These are phyloP conservation scores for Invenusta paracnida DNA, from an alignment of 2,888 invertebrate species.

Conservation along the genomic window DNA sequence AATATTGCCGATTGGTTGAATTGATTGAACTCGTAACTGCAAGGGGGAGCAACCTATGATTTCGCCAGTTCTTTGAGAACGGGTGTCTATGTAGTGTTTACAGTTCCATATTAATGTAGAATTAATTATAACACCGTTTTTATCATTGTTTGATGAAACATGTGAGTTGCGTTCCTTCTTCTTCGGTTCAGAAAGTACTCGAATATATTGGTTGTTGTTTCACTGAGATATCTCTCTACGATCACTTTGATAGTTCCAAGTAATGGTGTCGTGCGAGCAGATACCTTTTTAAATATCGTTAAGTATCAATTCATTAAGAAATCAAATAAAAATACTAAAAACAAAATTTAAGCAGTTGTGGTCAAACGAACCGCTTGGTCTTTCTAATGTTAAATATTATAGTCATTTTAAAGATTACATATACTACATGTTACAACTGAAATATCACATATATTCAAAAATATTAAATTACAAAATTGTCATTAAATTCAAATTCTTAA, in stretches of 20 bases:
- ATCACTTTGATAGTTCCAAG: neutral
- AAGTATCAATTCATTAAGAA: no score
- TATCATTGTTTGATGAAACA: neutral
- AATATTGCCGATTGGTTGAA: neutral
- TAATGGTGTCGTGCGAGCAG: neutral
- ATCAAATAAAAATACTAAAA: no score
- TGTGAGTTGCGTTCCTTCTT: neutral
- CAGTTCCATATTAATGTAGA: neutral
- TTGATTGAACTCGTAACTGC: neutral
- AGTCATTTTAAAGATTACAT: no score
- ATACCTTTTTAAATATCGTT: no score
- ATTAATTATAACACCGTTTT: neutral
- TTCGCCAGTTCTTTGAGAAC: neutral
- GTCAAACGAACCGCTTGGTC: no score
- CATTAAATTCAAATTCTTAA: no score
- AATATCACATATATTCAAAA: no score
- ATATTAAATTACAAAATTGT: no score
- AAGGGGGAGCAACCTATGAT: neutral
- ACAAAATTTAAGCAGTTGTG: no score
- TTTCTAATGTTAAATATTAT: no score
- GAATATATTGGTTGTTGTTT: neutral
- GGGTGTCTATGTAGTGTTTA: neutral
- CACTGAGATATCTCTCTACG: no score
- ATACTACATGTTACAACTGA: no score
- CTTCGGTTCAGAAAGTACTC: neutral